Conservation (phyloP, 2,797 vertebrate species). For the Emys orbicularis region DNA sequence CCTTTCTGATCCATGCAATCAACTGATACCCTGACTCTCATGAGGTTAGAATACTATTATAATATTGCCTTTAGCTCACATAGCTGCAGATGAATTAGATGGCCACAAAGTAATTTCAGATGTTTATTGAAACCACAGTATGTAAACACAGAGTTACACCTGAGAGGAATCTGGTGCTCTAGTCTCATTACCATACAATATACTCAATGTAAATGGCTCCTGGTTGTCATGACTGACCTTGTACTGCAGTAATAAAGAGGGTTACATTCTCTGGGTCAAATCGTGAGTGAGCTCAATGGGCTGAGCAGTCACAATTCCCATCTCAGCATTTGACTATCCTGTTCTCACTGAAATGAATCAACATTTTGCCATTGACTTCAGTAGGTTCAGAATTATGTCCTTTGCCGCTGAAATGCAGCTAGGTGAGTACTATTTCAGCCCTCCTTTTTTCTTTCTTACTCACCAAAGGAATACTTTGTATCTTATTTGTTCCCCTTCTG, state of each 20-base stretch:
- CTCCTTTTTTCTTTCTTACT: not conserved
- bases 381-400: not conserved
- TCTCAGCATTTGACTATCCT: not conserved
- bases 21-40: conserved; percentile 20
- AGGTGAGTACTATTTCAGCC: not conserved
- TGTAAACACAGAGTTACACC: not conserved
- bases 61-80: not conserved
- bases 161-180: not conserved
- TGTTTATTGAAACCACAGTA: not conserved
- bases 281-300: not conserved
- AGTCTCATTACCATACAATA: not conserved
- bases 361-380: not conserved
- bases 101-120: not conserved
- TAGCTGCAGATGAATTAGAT: not conserved
- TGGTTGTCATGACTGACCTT: not conserved
- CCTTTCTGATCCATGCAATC: conserved; percentile 15
- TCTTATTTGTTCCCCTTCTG: not conserved
- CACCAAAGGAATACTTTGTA: not conserved
- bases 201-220: not conserved
- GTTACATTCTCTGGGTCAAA: not conserved
- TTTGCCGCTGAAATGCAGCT: not conserved
- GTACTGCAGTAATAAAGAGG: not conserved
- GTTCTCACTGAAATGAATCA: not conserved
- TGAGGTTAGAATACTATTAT: not conserved
- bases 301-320: not conserved